Conservation (phyloP, 1,140 invertebrate genomes). For the Copidosoma floridanum region DNA sequence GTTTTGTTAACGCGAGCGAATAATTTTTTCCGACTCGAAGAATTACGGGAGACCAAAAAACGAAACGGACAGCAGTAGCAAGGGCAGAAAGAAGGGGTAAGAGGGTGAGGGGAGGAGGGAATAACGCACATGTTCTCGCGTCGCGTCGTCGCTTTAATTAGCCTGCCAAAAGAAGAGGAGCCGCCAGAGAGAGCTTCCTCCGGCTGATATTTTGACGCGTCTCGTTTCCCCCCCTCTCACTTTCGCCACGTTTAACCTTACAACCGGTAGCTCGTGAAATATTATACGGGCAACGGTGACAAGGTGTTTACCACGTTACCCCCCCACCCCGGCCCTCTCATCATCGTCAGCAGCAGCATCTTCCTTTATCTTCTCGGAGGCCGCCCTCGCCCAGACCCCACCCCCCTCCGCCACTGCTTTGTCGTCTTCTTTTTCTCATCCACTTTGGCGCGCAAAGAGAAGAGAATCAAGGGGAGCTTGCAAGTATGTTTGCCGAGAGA, state of each 20-base stretch:
- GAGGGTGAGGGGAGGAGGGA: too few relatives aligned
- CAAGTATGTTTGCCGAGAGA: slow-evolving; percentile 12
- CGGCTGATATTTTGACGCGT: too few relatives aligned
- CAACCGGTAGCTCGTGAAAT: slow-evolving; percentile 22
- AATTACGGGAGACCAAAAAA: neutral
- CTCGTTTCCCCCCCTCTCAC: slow-evolving; percentile 5
- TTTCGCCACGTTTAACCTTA: slow-evolving; percentile 7
- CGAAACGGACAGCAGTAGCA: neutral
- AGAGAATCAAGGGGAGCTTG: slow-evolving; percentile 15
- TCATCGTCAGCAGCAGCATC: neutral
- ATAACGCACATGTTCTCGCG: too few relatives aligned
- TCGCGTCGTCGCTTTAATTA: slow-evolving; percentile 29
- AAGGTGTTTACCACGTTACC: slow-evolving; percentile 27
- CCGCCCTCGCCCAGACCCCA: neutral
- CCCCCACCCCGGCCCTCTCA: neutral
- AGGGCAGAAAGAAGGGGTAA: too few relatives aligned
- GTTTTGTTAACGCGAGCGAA: neutral
- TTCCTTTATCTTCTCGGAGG: neutral
- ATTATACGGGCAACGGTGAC: slow-evolving; percentile 23
- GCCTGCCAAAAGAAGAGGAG: neutral
- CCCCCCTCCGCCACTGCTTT: neutral
- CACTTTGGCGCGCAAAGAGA: slow-evolving; percentile 8
- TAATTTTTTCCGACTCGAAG: neutral
- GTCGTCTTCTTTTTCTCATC: neutral
- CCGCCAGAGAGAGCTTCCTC: too few relatives aligned